Conservation (phyloP, 2,888 invertebrate genomes). For the Patella caerulea region DNA sequence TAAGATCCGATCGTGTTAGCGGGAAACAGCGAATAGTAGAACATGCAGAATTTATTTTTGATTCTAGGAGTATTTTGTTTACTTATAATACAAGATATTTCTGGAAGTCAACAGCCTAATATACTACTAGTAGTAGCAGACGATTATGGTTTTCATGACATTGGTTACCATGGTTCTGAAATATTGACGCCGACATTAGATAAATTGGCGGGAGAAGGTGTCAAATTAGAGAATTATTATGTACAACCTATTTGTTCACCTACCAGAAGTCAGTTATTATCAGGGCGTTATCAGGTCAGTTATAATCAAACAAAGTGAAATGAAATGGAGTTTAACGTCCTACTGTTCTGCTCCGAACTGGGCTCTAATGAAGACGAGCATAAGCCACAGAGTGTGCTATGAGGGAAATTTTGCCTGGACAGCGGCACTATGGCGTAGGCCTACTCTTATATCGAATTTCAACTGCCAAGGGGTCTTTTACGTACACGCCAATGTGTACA, state of each 20-base stretch:
- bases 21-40: too few species aligned
- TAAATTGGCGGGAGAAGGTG: constrained; percentile 56
- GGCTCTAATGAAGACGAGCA: too few species aligned
- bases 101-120: constrained; percentile 44
- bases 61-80: too few species aligned
- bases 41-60: too few species aligned
- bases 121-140: constrained; percentile 65
- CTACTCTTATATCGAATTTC: too few species aligned
- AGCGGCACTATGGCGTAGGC: neutral
- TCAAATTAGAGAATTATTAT: constrained; percentile 66
- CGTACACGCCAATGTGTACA: too few species aligned
- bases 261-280: constrained; percentile 63
- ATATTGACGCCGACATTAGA: constrained; percentile 64
- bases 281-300: constrained; percentile 65
- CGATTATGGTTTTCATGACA: constrained; percentile 66
- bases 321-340: too few species aligned
- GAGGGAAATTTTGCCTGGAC: neutral
- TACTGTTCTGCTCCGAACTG: too few species aligned
- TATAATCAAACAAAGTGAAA: neutral
- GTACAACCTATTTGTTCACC: constrained; percentile 69
- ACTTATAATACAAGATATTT: neutral
- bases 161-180: constrained; percentile 65
- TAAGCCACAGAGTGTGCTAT: neutral
- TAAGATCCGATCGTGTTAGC: too few species aligned
- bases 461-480: too few species aligned